Conservation (phyloP, 2,797 vertebrate genomes). For the Kryptolebias ocellatus region DNA sequence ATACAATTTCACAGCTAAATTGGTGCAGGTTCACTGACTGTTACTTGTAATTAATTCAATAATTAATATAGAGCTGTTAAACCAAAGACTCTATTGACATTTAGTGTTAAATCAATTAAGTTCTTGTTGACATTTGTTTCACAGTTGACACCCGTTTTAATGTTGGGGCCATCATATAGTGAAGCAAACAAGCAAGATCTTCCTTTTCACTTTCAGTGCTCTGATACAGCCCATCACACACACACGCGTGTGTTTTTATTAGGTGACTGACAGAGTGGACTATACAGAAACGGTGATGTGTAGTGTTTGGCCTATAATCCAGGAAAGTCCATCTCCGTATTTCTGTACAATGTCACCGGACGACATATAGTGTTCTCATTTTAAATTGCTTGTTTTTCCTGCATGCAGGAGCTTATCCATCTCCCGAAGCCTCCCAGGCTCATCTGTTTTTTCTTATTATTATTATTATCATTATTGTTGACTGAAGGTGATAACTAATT, state of each 20-base stretch:
- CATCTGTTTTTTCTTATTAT: slow-evolving; percentile 11
- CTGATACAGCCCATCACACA: too few relatives aligned
- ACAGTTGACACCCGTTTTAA: too few relatives aligned
- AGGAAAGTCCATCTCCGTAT: slow-evolving; percentile 20
- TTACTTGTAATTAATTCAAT: too few relatives aligned
- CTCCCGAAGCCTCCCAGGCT: slow-evolving; percentile 17
- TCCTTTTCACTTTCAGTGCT: background rate
- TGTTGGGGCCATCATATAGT: background rate
- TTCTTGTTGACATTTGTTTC: too few relatives aligned
- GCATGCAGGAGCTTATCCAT: slow-evolving; percentile 24
- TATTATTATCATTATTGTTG: slow-evolving; percentile 2
- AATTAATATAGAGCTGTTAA: too few relatives aligned
- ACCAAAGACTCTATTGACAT: too few relatives aligned
- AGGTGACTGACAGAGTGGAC: background rate
- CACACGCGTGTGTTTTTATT: slow-evolving; percentile 5
- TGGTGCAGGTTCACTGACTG: too few relatives aligned
- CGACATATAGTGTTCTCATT: slow-evolving; percentile 45
- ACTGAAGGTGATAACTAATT: slow-evolving; percentile 68
- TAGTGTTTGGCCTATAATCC: slow-evolving; percentile 7
- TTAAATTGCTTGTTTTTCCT: slow-evolving; percentile 39
- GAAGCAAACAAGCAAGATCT: background rate
- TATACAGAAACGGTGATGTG: slow-evolving; percentile 15
- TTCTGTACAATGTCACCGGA: slow-evolving; percentile 23
- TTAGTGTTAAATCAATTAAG: too few relatives aligned
- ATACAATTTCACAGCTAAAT: too few relatives aligned